phyloP scores from a whole-genome alignment of 2,888 invertebrate genomes.

The Himalopsyche kuldschensis region DNA sequence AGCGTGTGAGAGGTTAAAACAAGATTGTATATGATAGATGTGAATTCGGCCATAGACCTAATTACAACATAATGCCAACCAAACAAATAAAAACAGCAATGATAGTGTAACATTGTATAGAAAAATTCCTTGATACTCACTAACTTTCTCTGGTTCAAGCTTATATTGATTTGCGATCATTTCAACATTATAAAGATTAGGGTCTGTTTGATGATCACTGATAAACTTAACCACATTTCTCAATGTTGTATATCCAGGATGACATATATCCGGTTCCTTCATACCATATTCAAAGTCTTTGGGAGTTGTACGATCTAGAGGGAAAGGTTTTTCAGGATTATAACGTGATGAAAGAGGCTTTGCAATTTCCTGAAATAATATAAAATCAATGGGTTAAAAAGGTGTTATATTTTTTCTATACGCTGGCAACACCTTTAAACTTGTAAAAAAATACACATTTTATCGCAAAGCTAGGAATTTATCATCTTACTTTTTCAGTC shows the following conservation, averaged over 20 bases:
- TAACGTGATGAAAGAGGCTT: neutral
- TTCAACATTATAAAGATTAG: conserved; percentile 52
- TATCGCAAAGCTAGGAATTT: no score
- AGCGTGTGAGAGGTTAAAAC: no score
- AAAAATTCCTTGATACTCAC: conserved; percentile 45
- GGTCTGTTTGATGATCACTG: conserved; percentile 58
- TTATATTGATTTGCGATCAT: conserved; percentile 63
- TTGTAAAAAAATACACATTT: no score
- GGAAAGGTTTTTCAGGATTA: conserved; percentile 20
- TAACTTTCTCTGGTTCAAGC: conserved; percentile 56
- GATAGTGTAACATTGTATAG: neutral
- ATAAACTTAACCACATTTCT: conserved; percentile 62
- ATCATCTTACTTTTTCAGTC: no score
- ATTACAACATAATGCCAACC: no score
- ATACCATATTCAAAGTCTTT: conserved; percentile 61
- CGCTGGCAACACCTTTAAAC: neutral
- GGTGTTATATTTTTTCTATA: neutral
- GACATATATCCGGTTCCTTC: conserved; percentile 57
- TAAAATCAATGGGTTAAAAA: neutral
- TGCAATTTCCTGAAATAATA: neutral
- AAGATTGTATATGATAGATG: no score
- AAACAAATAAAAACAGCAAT: no score
- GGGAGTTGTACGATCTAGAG: conserved; percentile 43
- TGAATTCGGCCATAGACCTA: no score
- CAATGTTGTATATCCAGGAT: conserved; percentile 62